Conservation (phyloP, 2,797 vertebrate species). For the Rhabdomys pumilio region DNA sequence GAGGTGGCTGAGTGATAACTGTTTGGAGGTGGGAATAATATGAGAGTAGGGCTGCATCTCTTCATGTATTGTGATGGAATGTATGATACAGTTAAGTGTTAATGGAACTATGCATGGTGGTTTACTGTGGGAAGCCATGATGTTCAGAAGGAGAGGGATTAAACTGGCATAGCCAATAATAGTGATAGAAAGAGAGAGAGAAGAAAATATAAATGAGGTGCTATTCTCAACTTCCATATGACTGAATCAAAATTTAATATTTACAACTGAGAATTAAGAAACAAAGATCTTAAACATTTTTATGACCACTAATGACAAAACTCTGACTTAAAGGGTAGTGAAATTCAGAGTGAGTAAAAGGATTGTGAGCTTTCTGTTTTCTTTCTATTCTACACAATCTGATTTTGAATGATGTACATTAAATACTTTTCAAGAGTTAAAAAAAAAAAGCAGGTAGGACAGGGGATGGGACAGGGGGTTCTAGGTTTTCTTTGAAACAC, state of each 20-base stretch:
- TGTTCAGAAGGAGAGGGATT: conserved; percentile 17
- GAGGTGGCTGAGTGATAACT: not conserved
- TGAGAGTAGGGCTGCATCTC: not conserved
- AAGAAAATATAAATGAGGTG: conserved; percentile 11
- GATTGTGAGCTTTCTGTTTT: not conserved
- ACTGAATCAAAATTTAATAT: conserved; percentile 58
- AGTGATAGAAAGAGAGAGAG: not conserved
- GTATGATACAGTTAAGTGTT: conserved; percentile 17
- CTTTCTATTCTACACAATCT: not conserved
- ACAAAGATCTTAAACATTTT: conserved; percentile 2
- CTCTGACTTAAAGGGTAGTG: not conserved
- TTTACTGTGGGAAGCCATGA: conserved; percentile 23
- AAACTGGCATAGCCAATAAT: not conserved
- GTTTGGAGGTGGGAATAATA: not conserved
- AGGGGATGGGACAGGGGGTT: no score
- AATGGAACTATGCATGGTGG: not conserved
- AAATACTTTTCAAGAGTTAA: not conserved
- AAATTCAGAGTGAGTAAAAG: not conserved
- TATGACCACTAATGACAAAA: conserved; percentile 2
- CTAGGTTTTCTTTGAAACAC: no score
- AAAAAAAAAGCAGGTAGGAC: no score
- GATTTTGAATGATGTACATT: not conserved
- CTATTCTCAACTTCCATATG: conserved; percentile 45
- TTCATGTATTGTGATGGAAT: not conserved
- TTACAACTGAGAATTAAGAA: conserved; percentile 48